These are phyloP conservation scores for Parus major DNA, from an alignment of 2,113 vertebrate genomes.

Conservation along the genomic window DNA sequence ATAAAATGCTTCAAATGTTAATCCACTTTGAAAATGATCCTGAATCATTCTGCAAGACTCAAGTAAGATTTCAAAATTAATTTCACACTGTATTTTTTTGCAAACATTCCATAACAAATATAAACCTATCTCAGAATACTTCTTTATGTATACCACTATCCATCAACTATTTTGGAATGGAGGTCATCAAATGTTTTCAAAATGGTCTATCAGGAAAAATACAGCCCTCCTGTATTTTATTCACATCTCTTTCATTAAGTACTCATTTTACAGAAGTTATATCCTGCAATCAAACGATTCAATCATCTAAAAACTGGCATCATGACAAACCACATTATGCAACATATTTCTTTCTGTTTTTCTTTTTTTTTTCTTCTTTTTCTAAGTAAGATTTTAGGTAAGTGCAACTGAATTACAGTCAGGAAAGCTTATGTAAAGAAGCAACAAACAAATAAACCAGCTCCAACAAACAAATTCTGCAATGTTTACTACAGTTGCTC, in stretches of 20 bases:
- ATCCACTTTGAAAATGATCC: constrained; percentile 28
- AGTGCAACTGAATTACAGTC: neutral
- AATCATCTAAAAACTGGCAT: neutral
- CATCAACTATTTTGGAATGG: neutral
- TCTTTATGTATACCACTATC: neutral
- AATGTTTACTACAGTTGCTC: neutral
- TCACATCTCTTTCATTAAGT: neutral
- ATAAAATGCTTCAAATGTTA: constrained; percentile 61
- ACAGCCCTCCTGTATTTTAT: neutral
- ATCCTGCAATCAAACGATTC: neutral
- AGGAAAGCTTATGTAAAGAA: neutral
- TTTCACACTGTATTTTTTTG: constrained; percentile 4
- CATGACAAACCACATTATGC: neutral
- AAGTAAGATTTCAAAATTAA: constrained; percentile 32
- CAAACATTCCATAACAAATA: neutral
- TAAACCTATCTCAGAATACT: neutral
- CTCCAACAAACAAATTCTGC: neutral
- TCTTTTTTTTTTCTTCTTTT: no score
- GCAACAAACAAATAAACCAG: neutral
- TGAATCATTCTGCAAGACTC: neutral
- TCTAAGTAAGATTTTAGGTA: neutral
- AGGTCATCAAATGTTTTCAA: neutral
- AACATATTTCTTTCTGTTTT: neutral
- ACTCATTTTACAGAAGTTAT: neutral
- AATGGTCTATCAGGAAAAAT: neutral